A percentile compares a stretch with the other conserved stretches of the same genome.
phyloP scores from a whole-genome alignment of 2,797 vertebrate genomes.

The Rhinichthys osculus region DNA sequence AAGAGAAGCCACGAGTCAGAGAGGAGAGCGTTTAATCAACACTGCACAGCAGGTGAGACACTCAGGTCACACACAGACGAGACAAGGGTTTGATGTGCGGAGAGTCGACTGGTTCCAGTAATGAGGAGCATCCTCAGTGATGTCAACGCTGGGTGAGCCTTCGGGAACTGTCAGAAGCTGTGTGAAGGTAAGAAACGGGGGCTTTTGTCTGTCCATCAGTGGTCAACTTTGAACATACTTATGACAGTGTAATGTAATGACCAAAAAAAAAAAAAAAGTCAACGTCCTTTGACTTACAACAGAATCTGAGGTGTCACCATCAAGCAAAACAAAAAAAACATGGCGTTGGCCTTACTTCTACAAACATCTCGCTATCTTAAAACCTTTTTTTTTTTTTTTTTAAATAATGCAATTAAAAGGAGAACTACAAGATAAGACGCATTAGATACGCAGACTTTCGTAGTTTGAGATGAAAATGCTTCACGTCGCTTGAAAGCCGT shows the following conservation, averaged over 20 bases:
- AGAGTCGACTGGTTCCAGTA: not conserved
- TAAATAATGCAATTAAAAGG: conserved; percentile 1
- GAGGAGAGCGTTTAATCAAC: conserved; percentile 16
- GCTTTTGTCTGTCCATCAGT: not conserved
- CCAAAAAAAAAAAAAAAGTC: not conserved
- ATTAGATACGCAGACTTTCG: not conserved
- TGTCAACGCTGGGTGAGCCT: conserved; percentile 17
- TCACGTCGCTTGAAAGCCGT: not conserved
- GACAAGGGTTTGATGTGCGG: not conserved
- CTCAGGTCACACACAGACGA: conserved; percentile 28
- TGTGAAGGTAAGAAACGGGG: conserved; percentile 31
- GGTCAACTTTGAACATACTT: not conserved
- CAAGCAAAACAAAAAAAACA: not conserved
- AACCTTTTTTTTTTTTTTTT: too few species aligned
- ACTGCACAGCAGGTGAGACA: conserved; percentile 37
- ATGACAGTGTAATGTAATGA: not conserved
- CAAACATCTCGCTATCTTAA: not conserved
- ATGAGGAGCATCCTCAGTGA: conserved; percentile 12
- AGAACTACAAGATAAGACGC: not conserved
- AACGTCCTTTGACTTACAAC: not conserved
- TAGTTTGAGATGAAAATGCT: not conserved
- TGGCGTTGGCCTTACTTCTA: not conserved
- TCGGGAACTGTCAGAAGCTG: not conserved
- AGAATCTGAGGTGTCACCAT: not conserved
- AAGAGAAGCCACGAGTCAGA: conserved; percentile 52